Conservation (phyloP, 2,113 vertebrate species). For the Thalassoma bifasciatum region DNA sequence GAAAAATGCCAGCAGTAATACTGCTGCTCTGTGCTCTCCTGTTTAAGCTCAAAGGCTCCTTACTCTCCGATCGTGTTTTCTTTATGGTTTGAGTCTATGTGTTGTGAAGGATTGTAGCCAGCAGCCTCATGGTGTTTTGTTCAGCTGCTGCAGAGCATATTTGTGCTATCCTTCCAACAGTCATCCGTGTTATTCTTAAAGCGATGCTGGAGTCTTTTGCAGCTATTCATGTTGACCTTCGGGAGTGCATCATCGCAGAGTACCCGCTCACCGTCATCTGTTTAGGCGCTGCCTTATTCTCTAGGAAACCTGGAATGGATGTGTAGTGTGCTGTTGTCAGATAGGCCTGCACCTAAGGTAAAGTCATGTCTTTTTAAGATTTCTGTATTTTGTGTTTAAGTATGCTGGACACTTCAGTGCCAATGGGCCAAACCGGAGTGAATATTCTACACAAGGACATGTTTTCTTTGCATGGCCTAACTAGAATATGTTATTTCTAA, state of each 20-base stretch:
- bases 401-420: background rate
- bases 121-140: background rate
- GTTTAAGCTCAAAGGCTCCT: constrained; percentile 10
- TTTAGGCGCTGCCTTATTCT: constrained; percentile 20
- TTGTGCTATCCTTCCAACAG: constrained; percentile 10
- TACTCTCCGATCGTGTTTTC: constrained; percentile 11
- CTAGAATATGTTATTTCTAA: background rate
- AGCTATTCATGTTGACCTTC: constrained; percentile 21
- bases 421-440: too few species aligned
- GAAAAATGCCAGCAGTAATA: constrained; percentile 32
- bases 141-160: constrained; percentile 10
- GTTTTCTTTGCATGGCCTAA: background rate
- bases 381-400: background rate
- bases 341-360: constrained; percentile 44
- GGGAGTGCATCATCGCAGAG: constrained; percentile 5
- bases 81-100: background rate
- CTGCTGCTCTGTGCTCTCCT: constrained; percentile 13
- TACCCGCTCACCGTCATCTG: background rate
- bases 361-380: constrained; percentile 12
- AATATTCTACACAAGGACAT: background rate
- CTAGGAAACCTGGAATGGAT: constrained; percentile 17
- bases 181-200: constrained; percentile 14
- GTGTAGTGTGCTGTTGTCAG: constrained; percentile 6
- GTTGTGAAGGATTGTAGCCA: background rate
- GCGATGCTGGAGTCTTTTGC: constrained; percentile 9